Evolutionary conservation across 2,888 invertebrate species (phyloP).

Genomic region (Macrophya alboannulata): DNA sequence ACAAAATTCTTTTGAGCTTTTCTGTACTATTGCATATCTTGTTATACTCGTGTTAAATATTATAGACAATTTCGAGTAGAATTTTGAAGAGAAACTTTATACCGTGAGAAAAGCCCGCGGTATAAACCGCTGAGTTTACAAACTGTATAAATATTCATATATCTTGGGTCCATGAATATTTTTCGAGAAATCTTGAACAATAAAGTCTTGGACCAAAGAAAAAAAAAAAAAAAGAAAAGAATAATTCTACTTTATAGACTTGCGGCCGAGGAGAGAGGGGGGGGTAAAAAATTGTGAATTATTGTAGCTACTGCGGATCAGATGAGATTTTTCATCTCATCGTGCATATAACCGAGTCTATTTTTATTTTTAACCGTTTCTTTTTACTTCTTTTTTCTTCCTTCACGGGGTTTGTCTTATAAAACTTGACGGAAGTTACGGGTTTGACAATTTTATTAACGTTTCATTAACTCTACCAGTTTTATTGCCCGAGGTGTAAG

Average conservation of each 20-base stretch:
- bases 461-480: not conserved
- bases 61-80: not conserved
- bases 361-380: not conserved
- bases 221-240: no score
- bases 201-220: not conserved
- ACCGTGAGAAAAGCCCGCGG: not conserved
- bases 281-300: slow-evolving; percentile 1
- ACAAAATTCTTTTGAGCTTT: no score
- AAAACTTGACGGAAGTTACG: not conserved
- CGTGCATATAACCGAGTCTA: not conserved
- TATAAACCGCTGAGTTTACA: not conserved
- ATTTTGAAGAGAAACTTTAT: slow-evolving; percentile 1
- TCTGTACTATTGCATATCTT: not conserved
- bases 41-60: not conserved
- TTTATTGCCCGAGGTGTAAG: slow-evolving; percentile 25
- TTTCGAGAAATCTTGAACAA: slow-evolving; percentile 13
- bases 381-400: not conserved
- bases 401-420: not conserved
- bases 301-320: not conserved
- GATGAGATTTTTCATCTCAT: slow-evolving; percentile 9
- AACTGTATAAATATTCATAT: slow-evolving; percentile 41
- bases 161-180: slow-evolving; percentile 7
- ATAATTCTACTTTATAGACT: not conserved
- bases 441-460: slow-evolving; percentile 25
- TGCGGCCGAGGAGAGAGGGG: not conserved